phyloP scores from a whole-genome alignment of 2,888 invertebrate genomes.

The Leptogaster cylindrica region DNA sequence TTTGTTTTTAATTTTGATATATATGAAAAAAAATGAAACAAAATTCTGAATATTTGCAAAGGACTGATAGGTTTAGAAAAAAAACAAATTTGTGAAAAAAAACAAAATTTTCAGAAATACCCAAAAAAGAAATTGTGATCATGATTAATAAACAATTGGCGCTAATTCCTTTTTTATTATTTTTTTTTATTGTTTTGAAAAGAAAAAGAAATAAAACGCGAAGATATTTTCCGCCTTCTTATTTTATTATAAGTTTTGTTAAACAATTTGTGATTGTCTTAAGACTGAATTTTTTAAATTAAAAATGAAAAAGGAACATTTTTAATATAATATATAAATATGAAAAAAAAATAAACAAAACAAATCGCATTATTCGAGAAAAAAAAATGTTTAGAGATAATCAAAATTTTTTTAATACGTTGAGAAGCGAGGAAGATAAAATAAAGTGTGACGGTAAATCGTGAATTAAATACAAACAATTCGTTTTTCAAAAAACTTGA shows the following conservation, averaged over 20 bases:
- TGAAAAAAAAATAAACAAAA: neutral
- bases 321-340: constrained; percentile 22
- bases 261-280: constrained; percentile 55
- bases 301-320: constrained; percentile 44
- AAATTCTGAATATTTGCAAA: constrained; percentile 24
- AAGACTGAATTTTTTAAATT: constrained; percentile 54
- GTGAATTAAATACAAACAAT: neutral
- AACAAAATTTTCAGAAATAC: constrained; percentile 18
- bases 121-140: constrained; percentile 34
- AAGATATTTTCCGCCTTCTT: constrained; percentile 47
- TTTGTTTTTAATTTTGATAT: too few species aligned
- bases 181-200: too few species aligned
- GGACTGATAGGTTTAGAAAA: constrained; percentile 39
- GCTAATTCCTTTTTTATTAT: constrained; percentile 13
- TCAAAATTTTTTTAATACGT: constrained; percentile 26
- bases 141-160: constrained; percentile 36
- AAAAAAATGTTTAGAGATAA: constrained; percentile 30
- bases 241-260: constrained; percentile 50
- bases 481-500: neutral
- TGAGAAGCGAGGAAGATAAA: neutral
- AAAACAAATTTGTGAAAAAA: constrained; percentile 5
- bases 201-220: constrained; percentile 19
- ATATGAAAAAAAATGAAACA: constrained; percentile 6
- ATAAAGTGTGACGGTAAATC: neutral
- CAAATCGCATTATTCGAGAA: constrained; percentile 2